Conservation (phyloP, 2,888 invertebrate species). For the Itoplectis maculator region DNA sequence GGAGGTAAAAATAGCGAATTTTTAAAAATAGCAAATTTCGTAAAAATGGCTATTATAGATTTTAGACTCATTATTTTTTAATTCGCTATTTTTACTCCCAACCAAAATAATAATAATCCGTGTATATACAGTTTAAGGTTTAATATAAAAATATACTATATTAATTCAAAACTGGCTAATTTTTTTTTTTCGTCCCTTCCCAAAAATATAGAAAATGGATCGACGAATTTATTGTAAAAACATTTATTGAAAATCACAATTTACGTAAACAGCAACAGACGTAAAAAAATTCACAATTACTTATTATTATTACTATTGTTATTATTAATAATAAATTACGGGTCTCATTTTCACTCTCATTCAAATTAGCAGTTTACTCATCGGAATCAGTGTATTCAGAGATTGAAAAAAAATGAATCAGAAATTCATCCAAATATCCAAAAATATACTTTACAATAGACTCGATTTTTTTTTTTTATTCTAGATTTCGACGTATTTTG, state of each 20-base stretch:
- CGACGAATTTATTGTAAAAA: conserved; percentile 62
- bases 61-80: too few relatives aligned
- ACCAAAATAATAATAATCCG: conserved; percentile 76
- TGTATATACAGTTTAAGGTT: conserved; percentile 81
- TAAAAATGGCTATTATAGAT: too few relatives aligned
- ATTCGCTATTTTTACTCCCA: too few relatives aligned
- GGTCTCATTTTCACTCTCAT: conserved; percentile 63
- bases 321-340: conserved; percentile 68
- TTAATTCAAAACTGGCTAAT: conserved; percentile 68
- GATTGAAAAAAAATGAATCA: conserved; percentile 71
- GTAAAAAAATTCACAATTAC: conserved; percentile 74
- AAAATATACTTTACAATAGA: conserved; percentile 72
- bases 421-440: conserved; percentile 72
- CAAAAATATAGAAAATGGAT: conserved; percentile 17
- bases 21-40: too few relatives aligned
- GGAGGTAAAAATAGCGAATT: too few relatives aligned
- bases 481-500: conserved; percentile 51
- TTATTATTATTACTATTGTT: too few relatives aligned
- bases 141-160: conserved; percentile 75
- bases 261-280: conserved; percentile 76
- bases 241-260: conserved; percentile 81
- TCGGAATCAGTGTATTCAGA: conserved; percentile 64
- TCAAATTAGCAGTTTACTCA: conserved; percentile 66
- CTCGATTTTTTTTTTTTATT: conserved; percentile 52
- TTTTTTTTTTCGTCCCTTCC: conserved; percentile 32